A percentile compares a stretch with the other conserved stretches of the same genome.
phyloP scores from a whole-genome alignment of 2,888 invertebrate species.

The Nomada ferruginata region DNA sequence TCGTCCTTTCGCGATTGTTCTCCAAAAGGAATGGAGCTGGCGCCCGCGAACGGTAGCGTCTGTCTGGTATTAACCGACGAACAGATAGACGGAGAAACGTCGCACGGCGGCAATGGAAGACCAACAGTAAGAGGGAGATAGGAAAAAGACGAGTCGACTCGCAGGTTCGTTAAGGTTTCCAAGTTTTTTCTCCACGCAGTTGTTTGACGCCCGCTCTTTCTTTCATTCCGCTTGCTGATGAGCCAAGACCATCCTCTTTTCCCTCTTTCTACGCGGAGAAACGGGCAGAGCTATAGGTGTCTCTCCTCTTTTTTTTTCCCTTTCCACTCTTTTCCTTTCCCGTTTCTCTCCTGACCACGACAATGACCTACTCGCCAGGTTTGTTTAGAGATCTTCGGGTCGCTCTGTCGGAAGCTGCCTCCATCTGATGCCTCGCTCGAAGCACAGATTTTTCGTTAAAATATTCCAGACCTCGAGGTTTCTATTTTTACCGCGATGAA shows the following conservation, averaged over 20 bases:
- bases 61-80: constrained; percentile 21
- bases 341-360: constrained; percentile 5
- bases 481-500: no score
- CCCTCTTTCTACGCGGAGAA: constrained; percentile 21
- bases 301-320: neutral
- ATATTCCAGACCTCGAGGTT: neutral
- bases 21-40: constrained; percentile 42
- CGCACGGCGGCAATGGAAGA: neutral
- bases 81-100: constrained; percentile 14
- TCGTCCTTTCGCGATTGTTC: constrained; percentile 72
- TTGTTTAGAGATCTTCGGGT: neutral
- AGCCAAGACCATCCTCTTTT: constrained; percentile 49
- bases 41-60: constrained; percentile 27
- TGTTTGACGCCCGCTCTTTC: constrained; percentile 72
- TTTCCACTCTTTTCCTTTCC: neutral
- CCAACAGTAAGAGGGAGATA: constrained; percentile 12
- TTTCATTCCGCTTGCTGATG: constrained; percentile 63
- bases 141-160: constrained; percentile 50
- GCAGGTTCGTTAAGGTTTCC: constrained; percentile 72
- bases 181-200: constrained; percentile 69
- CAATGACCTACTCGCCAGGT: constrained; percentile 30
- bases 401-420: neutral
- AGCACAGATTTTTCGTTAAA: neutral
- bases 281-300: constrained; percentile 7
- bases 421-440: no score